These are phyloP conservation scores for Penaeus chinensis DNA, from an alignment of 1,140 invertebrate genomes.

Conservation along the genomic window DNA sequence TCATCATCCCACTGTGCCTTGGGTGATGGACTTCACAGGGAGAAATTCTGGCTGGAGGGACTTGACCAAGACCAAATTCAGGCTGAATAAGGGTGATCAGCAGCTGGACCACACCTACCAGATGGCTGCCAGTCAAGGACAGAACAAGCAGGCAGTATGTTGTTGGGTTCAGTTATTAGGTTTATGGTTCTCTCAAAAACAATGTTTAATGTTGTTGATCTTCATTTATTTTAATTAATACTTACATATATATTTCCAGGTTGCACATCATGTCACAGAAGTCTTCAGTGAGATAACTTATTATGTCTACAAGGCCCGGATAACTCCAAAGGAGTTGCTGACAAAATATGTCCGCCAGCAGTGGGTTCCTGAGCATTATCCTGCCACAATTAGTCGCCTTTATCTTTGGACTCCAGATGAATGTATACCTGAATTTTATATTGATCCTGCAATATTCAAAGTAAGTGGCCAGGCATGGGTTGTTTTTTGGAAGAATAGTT, in stretches of 20 bases:
- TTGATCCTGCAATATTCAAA: slow-evolving; percentile 89
- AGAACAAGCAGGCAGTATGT: slow-evolving; percentile 43
- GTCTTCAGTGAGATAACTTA: slow-evolving; percentile 97
- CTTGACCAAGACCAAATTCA: slow-evolving; percentile 93
- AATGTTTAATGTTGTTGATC: not conserved
- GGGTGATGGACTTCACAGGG: slow-evolving; percentile 91
- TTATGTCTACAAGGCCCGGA: slow-evolving; percentile 93
- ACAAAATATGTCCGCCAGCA: slow-evolving; percentile 84
- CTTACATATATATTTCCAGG: slow-evolving; percentile 67
- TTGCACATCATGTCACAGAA: slow-evolving; percentile 95
- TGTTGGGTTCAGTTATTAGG: too few relatives aligned
- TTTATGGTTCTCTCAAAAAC: too few relatives aligned
- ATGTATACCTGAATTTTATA: slow-evolving; percentile 96
- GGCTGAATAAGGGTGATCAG: slow-evolving; percentile 95
- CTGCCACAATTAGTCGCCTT: slow-evolving; percentile 85
- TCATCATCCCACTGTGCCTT: slow-evolving; percentile 95
- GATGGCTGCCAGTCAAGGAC: slow-evolving; percentile 52
- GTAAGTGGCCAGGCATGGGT: slow-evolving; percentile 64
- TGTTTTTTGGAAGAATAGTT: not conserved
- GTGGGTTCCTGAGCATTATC: slow-evolving; percentile 97
- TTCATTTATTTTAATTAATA: not conserved
- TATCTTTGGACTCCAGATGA: slow-evolving; percentile 96
- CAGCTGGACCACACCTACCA: slow-evolving; percentile 79
- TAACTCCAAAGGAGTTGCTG: slow-evolving; percentile 84
- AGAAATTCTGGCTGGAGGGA: slow-evolving; percentile 81